A percentile compares a stretch with the other conserved stretches of the same genome.
These are phyloP conservation scores for Harmothoe impar DNA, from an alignment of 2,888 invertebrate genomes.

Conservation along the genomic window DNA sequence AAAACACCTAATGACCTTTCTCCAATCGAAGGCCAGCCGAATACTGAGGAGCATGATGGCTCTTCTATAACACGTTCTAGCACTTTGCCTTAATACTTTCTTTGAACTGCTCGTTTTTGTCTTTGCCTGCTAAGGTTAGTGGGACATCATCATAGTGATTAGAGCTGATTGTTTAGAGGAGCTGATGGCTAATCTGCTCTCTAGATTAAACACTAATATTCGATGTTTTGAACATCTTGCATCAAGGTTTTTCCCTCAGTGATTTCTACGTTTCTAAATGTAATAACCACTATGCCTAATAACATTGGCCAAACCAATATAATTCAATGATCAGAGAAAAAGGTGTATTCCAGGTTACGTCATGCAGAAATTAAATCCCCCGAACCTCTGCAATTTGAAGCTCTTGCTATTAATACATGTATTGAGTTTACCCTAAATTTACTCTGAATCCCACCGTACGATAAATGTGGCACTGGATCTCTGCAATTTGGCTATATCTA, in stretches of 20 bases:
- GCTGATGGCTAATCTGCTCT: not conserved
- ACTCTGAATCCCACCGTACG: no score
- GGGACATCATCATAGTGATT: conserved; percentile 19
- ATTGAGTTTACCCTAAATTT: no score
- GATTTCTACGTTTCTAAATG: no score
- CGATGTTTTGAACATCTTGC: not conserved
- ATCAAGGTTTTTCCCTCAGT: not conserved
- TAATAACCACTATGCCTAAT: no score
- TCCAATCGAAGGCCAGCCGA: conserved; percentile 1
- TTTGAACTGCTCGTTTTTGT: conserved; percentile 6
- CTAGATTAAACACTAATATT: not conserved
- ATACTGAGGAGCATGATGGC: conserved; percentile 3
- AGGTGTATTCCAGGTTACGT: no score
- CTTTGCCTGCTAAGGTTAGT: conserved; percentile 10
- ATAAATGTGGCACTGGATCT: no score
- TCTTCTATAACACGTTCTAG: conserved; percentile 16
- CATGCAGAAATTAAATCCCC: no score
- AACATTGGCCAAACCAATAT: no score
- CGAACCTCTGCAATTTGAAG: no score
- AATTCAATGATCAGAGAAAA: no score
- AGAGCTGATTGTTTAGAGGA: not conserved
- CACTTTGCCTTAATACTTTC: conserved; percentile 21
- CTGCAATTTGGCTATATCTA: no score
- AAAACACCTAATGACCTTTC: conserved; percentile 19
- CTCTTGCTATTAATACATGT: no score